Conservation (phyloP, 1,140 invertebrate species). For the Drosophila pallidifrons region DNA sequence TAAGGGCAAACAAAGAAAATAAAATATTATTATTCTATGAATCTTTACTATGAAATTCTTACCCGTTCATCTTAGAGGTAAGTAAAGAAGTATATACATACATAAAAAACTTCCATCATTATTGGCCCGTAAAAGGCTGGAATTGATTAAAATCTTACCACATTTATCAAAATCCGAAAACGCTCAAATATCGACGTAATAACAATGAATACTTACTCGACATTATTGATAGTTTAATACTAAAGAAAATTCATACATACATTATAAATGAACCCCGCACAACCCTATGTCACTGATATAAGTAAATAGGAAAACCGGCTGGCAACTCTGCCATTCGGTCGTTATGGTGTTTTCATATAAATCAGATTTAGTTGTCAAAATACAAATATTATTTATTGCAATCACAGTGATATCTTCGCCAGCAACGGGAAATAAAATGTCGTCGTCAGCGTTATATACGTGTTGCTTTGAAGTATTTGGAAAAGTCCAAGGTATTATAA, state of each 20-base stretch:
- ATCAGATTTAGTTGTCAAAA: constrained; percentile 35
- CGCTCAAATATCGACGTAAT: too few relatives aligned
- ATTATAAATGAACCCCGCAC: not conserved
- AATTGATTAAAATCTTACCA: too few relatives aligned
- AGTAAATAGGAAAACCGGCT: not conserved
- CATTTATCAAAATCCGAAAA: too few relatives aligned
- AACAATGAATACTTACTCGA: too few relatives aligned
- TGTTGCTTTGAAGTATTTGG: constrained; percentile 87
- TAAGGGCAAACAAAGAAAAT: too few relatives aligned
- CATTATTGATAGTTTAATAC: not conserved
- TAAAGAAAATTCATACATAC: not conserved
- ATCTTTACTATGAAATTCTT: too few relatives aligned
- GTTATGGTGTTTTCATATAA: constrained; percentile 51
- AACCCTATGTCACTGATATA: constrained; percentile 1
- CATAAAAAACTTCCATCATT: too few relatives aligned
- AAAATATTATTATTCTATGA: too few relatives aligned
- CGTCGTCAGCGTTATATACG: constrained; percentile 29
- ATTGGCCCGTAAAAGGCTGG: too few relatives aligned
- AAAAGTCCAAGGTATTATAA: constrained; percentile 86
- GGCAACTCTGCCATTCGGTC: constrained; percentile 40
- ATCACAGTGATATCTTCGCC: not conserved
- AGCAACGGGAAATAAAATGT: constrained; percentile 12
- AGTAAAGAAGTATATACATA: too few relatives aligned
- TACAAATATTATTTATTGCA: constrained; percentile 21
- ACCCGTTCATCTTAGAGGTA: too few relatives aligned